Evolutionary conservation across 2,113 vertebrate genomes (phyloP).

Genomic region (Onychostruthus taczanowskii): DNA sequence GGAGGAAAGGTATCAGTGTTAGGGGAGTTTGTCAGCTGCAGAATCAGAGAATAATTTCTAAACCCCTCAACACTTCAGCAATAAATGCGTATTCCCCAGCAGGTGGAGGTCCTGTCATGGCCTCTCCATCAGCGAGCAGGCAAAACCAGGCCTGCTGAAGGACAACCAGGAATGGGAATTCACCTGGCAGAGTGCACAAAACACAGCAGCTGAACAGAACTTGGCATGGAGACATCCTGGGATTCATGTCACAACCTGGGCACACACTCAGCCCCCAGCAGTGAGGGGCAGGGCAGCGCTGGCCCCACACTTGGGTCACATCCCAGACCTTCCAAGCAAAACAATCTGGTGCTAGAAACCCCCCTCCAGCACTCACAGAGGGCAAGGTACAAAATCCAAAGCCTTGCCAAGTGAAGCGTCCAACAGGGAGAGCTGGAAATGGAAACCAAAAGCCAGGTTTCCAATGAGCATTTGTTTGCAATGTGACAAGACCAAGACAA

Average conservation of each 20-base stretch:
- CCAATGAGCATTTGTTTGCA: neutral
- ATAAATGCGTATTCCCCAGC: neutral
- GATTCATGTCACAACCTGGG: accelerated
- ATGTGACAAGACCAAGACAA: neutral
- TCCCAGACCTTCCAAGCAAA: neutral
- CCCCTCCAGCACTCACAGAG: neutral
- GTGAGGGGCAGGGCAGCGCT: neutral
- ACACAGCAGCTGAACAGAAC: neutral
- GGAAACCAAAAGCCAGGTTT: neutral
- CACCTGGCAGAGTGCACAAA: neutral
- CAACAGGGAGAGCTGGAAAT: neutral
- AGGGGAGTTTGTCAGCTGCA: neutral
- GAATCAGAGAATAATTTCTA: neutral
- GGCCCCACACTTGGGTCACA: neutral
- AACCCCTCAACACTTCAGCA: neutral
- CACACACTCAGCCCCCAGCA: neutral
- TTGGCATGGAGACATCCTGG: neutral
- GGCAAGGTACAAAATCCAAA: neutral
- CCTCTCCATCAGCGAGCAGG: accelerated
- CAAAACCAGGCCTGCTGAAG: neutral
- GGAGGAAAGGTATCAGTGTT: neutral
- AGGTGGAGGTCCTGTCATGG: neutral
- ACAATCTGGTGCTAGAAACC: accelerated
- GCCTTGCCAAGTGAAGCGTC: neutral
- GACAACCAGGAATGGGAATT: neutral